Conservation (phyloP, 1,140 invertebrate genomes). For the Laodelphax striatellus region DNA sequence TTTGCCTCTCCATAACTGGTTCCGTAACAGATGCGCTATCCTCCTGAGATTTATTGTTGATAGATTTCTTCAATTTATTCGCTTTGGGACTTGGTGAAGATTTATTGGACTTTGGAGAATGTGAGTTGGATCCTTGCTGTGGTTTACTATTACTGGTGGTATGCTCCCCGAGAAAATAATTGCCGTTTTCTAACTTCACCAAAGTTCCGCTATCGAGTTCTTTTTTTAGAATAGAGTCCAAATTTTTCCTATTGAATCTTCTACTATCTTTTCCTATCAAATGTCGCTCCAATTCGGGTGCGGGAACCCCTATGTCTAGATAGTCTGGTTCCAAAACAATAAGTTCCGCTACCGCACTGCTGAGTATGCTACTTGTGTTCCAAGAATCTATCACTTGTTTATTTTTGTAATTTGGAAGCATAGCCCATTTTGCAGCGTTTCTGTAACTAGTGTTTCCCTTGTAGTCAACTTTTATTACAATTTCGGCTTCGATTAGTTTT, state of each 20-base stretch:
- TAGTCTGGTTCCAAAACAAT: conserved; percentile 58
- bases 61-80: background rate
- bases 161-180: conserved; percentile 43
- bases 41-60: background rate
- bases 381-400: conserved; percentile 23
- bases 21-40: background rate
- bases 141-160: background rate
- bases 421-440: conserved; percentile 62
- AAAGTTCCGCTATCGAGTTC: conserved; percentile 52
- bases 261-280: conserved; percentile 47
- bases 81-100: background rate
- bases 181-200: conserved; percentile 50
- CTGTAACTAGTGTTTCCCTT: conserved; percentile 75
- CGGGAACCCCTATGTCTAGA: conserved; percentile 53
- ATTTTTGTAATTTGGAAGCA: conserved; percentile 38
- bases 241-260: conserved; percentile 48
- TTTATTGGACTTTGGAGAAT: background rate
- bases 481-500: conserved; percentile 58
- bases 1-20: background rate
- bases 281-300: conserved; percentile 46
- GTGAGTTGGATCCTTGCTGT: background rate
- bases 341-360: conserved; percentile 51
- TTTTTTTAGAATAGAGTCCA: conserved; percentile 50
- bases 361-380: conserved; percentile 38
- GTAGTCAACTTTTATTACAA: conserved; percentile 74